These are phyloP conservation scores for Julus scandinavius DNA, from an alignment of 2,888 invertebrate species.

Conservation along the genomic window DNA sequence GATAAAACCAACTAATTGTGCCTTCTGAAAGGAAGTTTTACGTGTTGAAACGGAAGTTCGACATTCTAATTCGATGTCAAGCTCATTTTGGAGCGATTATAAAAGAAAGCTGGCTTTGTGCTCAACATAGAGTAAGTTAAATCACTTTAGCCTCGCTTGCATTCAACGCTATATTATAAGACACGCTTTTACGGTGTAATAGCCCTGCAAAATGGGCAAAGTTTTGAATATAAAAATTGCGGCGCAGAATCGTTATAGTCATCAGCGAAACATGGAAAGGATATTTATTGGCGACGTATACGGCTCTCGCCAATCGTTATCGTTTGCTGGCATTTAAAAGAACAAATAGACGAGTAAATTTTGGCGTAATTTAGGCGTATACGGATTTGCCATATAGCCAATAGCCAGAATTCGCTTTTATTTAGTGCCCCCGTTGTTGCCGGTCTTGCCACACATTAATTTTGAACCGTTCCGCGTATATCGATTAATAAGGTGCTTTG, in stretches of 20 bases:
- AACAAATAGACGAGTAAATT: not conserved
- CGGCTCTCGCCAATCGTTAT: not conserved
- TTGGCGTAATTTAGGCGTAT: slow-evolving; percentile 1
- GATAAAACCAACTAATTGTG: not conserved
- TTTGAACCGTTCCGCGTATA: slow-evolving; percentile 10
- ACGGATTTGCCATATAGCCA: not conserved
- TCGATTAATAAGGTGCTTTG: slow-evolving; percentile 29
- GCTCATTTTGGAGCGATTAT: not conserved
- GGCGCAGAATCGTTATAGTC: not conserved
- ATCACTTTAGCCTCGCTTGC: not conserved
- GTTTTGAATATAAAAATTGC: slow-evolving; percentile 24
- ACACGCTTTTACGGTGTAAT: not conserved
- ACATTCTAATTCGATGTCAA: not conserved
- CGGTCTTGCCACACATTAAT: not conserved
- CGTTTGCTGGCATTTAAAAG: not conserved
- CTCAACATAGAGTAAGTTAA: not conserved
- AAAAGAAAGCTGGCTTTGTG: not conserved
- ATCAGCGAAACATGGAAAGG: not conserved
- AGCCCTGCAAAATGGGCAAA: not conserved
- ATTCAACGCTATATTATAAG: not conserved
- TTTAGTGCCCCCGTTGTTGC: slow-evolving; percentile 9
- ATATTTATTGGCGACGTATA: slow-evolving; percentile 24
- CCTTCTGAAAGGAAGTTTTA: not conserved
- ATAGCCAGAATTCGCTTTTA: not conserved
- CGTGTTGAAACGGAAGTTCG: not conserved